Percentiles rank a stretch among this genome's conserved stretches.
Evolutionary conservation across 1,140 invertebrate genomes (phyloP).

Genomic region (Leptinotarsa defecta): DNA sequence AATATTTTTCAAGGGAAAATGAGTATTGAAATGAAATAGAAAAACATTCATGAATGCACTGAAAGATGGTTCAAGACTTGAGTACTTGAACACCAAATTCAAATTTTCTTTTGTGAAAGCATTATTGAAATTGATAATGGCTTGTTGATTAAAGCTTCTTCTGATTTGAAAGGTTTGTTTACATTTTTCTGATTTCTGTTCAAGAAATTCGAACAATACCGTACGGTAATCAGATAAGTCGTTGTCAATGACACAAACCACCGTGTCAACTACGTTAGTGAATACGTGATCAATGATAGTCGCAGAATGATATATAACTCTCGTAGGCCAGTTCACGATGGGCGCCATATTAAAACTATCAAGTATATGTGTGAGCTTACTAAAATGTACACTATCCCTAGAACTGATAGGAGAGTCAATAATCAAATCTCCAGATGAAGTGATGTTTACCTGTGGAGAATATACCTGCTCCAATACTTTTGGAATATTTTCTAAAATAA

Average conservation of each 20-base stretch:
- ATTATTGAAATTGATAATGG: conserved; percentile 7
- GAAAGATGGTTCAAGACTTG: not conserved
- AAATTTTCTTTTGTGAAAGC: not conserved
- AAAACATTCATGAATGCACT: conserved; percentile 12
- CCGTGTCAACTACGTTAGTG: conserved; percentile 7
- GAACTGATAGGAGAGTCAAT: no score
- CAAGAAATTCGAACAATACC: not conserved
- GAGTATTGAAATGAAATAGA: conserved; percentile 5
- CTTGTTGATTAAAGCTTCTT: conserved; percentile 17
- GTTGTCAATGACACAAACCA: conserved; percentile 14
- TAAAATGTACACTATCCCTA: no score
- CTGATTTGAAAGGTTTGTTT: not conserved
- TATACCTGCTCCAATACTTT: no score
- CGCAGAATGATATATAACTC: not conserved
- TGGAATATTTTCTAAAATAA: no score
- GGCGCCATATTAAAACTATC: no score
- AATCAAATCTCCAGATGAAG: no score
- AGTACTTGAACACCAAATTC: not conserved
- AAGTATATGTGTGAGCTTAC: no score
- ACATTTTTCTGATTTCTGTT: no score
- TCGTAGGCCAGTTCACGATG: not conserved
- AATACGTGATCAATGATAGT: conserved; percentile 13
- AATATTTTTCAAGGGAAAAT: not conserved
- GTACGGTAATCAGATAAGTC: conserved; percentile 11
- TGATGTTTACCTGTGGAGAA: no score